Evolutionary conservation across 1,140 invertebrate species (phyloP).

Genomic region (Leptinotarsa texana): DNA sequence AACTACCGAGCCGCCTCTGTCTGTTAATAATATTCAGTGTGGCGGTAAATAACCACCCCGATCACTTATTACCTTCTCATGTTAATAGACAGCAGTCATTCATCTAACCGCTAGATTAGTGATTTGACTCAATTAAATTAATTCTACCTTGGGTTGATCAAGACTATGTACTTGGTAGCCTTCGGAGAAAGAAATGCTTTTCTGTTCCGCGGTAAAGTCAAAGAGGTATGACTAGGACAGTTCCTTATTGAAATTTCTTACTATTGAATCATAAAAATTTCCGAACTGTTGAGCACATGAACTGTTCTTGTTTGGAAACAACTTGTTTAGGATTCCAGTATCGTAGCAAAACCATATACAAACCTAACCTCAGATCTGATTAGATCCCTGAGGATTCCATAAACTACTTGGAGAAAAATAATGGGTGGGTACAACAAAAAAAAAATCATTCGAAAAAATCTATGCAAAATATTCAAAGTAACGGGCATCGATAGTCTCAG

Average conservation of each 20-base stretch:
- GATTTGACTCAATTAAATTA: constrained; percentile 11
- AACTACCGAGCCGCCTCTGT: constrained; percentile 36
- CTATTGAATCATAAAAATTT: too few relatives aligned
- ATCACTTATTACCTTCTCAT: constrained; percentile 34
- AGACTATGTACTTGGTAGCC: neutral
- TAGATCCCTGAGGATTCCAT: too few relatives aligned
- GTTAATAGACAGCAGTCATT: constrained; percentile 23
- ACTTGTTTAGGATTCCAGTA: too few relatives aligned
- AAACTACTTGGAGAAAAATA: too few relatives aligned
- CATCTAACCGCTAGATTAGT: constrained; percentile 12
- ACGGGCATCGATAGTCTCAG: too few relatives aligned
- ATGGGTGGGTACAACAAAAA: too few relatives aligned
- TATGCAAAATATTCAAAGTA: too few relatives aligned
- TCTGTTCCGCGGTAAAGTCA: neutral
- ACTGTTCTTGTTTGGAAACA: too few relatives aligned
- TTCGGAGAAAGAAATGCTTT: neutral
- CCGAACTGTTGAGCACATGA: too few relatives aligned
- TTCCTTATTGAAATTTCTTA: neutral
- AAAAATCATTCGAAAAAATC: too few relatives aligned
- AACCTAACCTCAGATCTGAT: too few relatives aligned
- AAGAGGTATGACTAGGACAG: neutral
- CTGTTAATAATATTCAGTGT: constrained; percentile 29
- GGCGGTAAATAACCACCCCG: constrained; percentile 30
- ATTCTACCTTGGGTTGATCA: neutral
- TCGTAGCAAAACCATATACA: too few relatives aligned